Base-by-base conservation (phyloP, 2,113 vertebrate species). In the Pangasianodon hypophthalmus region DNA sequence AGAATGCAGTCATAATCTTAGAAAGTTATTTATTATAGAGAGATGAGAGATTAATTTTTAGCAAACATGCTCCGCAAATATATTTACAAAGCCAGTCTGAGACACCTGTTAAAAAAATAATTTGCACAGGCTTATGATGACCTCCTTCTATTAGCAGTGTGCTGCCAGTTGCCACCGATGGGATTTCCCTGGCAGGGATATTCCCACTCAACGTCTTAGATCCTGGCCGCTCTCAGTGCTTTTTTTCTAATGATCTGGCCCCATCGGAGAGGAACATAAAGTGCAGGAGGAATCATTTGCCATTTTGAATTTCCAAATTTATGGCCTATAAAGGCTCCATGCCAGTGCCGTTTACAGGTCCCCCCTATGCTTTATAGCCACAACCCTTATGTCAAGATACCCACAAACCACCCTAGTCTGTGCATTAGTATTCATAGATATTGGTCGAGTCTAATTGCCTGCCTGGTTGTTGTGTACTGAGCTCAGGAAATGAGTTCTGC, bases 351-450 rank as follows among this genome's bases (percentile, higher is more conserved):
- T 88, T 92, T 87, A 91, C 87, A 86, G 46, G 44, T 84, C 46
- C 83, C 64, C 26, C 32, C 9, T 67, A 19, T 83, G 81, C 86
- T 92, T 89, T 89, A 92, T 86, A 77, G 86, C 52, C 19, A 75
- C 54, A 41, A 81, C 52, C 73, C 86, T 89, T 86, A 90, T 88
- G 90, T 91, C 83, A 84, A 75, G 86, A 82, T 81, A 26, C 56
- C 86, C 37, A 46, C 60, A 50, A 80, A 64, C 75, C 87, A 44
- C 60, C n/a, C 18, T 89, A 52, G n/a, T 71, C 37, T 77, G 41
- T 60, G 50, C 85, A 89, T 92, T 90, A 92, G 87, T 89, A 89
- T 92, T 92, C 91, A 90, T 85, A 69, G 71, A 62, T 86, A 81
- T 81, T 44, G 60, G 69, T 84, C 50, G 48, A 85, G 87, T 82